A percentile compares a stretch with the other conserved stretches of the same genome.
phyloP scores from a whole-genome alignment of 2,888 invertebrate species.

The Aquatica leii region DNA sequence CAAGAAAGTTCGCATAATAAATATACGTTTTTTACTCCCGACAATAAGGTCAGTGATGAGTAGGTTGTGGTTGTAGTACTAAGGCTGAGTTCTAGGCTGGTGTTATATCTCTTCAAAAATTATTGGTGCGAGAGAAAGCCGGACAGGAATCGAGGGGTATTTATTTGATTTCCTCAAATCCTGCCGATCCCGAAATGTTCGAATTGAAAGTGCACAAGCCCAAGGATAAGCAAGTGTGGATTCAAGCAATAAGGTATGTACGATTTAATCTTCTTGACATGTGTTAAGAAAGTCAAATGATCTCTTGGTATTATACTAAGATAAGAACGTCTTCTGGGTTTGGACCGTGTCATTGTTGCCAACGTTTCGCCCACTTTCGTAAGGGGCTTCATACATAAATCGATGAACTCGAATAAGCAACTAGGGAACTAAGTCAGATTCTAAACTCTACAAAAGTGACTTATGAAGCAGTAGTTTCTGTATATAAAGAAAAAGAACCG shows the following conservation, averaged over 20 bases:
- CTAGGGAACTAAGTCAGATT: too few relatives aligned
- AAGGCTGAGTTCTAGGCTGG: slow-evolving; percentile 82
- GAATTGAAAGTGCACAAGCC: slow-evolving; percentile 89
- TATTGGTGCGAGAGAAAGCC: slow-evolving; percentile 93
- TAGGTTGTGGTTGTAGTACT: background rate
- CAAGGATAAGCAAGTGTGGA: slow-evolving; percentile 91
- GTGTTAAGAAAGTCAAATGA: background rate
- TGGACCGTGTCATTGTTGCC: too few relatives aligned
- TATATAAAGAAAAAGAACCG: too few relatives aligned
- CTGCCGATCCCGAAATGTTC: slow-evolving; percentile 95
- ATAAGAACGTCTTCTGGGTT: too few relatives aligned
- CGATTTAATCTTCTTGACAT: too few relatives aligned
- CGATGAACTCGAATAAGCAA: too few relatives aligned
- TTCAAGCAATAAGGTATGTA: slow-evolving; percentile 78
- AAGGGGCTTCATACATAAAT: too few relatives aligned
- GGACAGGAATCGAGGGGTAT: slow-evolving; percentile 88
- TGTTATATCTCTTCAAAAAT: slow-evolving; percentile 89
- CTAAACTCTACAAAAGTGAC: too few relatives aligned
- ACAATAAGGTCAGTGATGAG: slow-evolving; percentile 80
- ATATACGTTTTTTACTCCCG: slow-evolving; percentile 91
- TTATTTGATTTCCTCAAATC: slow-evolving; percentile 92
- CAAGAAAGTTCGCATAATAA: slow-evolving; percentile 89
- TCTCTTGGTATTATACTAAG: too few relatives aligned
- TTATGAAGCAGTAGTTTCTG: too few relatives aligned
- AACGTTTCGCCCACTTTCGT: too few relatives aligned